Evolutionary conservation across 2,113 vertebrate species (phyloP).

Genomic region (Dromas ardeola): DNA sequence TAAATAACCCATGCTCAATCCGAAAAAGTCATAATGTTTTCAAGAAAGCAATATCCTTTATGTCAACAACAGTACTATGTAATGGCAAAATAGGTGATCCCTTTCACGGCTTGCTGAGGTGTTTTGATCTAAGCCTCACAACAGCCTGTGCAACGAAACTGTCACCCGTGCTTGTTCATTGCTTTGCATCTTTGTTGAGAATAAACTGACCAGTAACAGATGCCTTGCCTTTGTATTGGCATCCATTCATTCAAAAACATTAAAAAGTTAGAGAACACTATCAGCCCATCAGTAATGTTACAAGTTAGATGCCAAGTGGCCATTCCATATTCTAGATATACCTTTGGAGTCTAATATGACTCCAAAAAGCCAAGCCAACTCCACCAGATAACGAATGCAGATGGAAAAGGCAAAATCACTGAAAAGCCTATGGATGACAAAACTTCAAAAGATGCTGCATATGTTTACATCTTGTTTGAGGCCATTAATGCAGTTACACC

Average conservation of each 20-base stretch:
- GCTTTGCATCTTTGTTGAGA: neutral
- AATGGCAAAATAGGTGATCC: neutral
- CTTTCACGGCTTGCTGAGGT: neutral
- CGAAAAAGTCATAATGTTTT: neutral
- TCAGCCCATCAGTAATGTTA: neutral
- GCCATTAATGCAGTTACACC: constrained; percentile 25
- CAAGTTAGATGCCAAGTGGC: neutral
- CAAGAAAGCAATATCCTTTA: neutral
- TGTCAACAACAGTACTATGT: neutral
- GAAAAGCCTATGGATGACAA: neutral
- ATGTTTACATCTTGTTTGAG: neutral
- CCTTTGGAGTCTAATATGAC: neutral
- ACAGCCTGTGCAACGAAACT: neutral
- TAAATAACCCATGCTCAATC: neutral
- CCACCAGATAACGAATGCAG: neutral
- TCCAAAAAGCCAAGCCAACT: neutral
- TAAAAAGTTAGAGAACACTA: neutral
- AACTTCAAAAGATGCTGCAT: neutral
- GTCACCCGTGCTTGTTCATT: neutral
- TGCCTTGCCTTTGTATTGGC: neutral
- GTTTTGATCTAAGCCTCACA: neutral
- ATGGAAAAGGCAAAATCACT: neutral
- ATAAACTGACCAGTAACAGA: neutral
- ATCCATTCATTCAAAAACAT: neutral
- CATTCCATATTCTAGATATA: neutral